Evolutionary conservation across 2,113 vertebrate species (phyloP).

Genomic region (Tragelaphus buxtoni): DNA sequence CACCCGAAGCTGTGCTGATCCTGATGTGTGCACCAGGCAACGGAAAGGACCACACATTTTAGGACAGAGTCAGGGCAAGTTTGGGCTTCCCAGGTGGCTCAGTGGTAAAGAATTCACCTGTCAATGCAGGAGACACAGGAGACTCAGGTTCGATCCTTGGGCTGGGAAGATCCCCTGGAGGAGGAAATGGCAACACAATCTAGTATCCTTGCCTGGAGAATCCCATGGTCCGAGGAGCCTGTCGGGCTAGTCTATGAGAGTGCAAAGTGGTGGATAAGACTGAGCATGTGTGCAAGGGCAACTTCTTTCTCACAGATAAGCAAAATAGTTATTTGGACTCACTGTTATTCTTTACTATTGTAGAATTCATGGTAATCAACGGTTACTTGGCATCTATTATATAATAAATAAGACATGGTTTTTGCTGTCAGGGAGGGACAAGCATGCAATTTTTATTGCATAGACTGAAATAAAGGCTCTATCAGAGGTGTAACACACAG

Average conservation of each 20-base stretch:
- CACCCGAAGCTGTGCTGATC: neutral
- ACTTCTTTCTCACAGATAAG: neutral
- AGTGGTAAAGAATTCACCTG: neutral
- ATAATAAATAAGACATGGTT: neutral
- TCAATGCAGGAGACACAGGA: neutral
- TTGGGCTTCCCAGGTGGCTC: neutral
- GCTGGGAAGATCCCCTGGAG: neutral
- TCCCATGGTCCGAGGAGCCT: neutral
- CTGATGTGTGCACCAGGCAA: rapidly evolving
- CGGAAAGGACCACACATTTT: neutral
- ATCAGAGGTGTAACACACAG: neutral
- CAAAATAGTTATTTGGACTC: neutral
- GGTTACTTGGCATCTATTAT: neutral
- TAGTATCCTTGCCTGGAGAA: neutral
- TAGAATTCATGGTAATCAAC: neutral
- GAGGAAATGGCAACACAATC: neutral
- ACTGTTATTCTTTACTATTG: neutral
- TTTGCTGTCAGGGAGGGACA: neutral
- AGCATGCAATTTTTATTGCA: neutral
- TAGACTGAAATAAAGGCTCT: neutral
- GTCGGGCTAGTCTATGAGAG: neutral
- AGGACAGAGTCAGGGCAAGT: neutral
- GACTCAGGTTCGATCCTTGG: neutral
- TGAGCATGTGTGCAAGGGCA: neutral
- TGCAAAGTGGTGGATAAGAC: neutral